phyloP scores from a whole-genome alignment of 2,888 invertebrate species.

The Embidobia sp. region DNA sequence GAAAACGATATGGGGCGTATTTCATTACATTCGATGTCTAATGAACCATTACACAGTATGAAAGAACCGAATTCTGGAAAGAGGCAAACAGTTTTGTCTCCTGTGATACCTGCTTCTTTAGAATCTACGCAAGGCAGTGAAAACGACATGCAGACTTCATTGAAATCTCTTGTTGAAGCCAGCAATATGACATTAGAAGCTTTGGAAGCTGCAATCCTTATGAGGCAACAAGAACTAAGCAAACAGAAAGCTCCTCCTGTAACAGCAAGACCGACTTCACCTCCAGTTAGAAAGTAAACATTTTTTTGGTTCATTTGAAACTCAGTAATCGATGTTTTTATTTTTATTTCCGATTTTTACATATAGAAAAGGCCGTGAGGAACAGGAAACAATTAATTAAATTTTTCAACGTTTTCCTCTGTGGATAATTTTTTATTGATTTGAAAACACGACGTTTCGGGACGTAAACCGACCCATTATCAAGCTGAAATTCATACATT shows the following conservation, averaged over 20 bases:
- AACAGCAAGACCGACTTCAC: constrained; percentile 80
- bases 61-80: constrained; percentile 72
- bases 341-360: no score
- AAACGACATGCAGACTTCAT: constrained; percentile 83
- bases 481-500: no score
- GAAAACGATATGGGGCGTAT: constrained; percentile 77
- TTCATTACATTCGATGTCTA: constrained; percentile 73
- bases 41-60: constrained; percentile 64
- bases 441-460: no score
- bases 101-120: constrained; percentile 55
- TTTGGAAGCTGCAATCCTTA: constrained; percentile 88
- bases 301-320: neutral
- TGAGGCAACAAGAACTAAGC: constrained; percentile 87
- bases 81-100: constrained; percentile 66
- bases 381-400: no score
- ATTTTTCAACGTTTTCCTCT: no score
- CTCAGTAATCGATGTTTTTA: no score
- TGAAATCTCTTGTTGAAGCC: constrained; percentile 85
- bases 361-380: no score
- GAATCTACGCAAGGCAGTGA: constrained; percentile 75
- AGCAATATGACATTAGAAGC: constrained; percentile 91
- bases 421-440: no score
- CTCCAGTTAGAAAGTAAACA: constrained; percentile 76
- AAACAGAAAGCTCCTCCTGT: constrained; percentile 83
- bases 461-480: no score